Evolutionary conservation across 2,797 vertebrate genomes (phyloP).

Genomic region (Hypotaenidia philippensis): DNA sequence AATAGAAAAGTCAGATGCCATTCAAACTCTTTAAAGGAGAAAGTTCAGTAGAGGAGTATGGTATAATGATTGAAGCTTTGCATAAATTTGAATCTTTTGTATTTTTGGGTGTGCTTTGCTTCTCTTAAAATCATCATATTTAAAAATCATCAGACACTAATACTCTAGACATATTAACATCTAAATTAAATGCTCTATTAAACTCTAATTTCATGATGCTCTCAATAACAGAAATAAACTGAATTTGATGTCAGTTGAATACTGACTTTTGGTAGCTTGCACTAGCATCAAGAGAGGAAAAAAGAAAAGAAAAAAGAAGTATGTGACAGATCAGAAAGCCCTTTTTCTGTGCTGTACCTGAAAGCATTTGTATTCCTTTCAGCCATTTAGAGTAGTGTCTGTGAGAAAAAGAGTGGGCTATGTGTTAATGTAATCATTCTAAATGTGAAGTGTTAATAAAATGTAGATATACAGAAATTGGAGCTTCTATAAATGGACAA

Average conservation of each 20-base stretch:
- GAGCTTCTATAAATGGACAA: constrained; percentile 13
- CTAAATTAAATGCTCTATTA: not conserved
- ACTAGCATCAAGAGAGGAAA: not conserved
- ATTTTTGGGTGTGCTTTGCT: not conserved
- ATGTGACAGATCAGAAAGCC: not conserved
- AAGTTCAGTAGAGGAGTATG: not conserved
- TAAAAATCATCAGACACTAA: not conserved
- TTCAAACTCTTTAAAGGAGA: not conserved
- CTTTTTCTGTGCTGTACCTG: constrained; percentile 29
- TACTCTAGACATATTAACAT: not conserved
- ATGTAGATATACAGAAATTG: constrained; percentile 30
- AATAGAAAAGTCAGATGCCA: constrained; percentile 29
- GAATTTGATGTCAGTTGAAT: not conserved
- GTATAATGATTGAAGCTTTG: not conserved
- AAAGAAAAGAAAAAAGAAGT: not conserved
- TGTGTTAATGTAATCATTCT: constrained; percentile 56
- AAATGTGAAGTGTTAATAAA: constrained; percentile 67
- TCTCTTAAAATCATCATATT: not conserved
- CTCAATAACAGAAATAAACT: not conserved
- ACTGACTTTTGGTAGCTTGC: constrained; percentile 4
- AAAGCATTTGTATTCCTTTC: constrained; percentile 21
- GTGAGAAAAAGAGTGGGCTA: constrained; percentile 35
- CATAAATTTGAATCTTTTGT: not conserved
- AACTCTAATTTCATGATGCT: not conserved
- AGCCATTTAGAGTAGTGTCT: constrained; percentile 18